phyloP scores from a whole-genome alignment of 2,113 vertebrate genomes.

The Antigone vipio region DNA sequence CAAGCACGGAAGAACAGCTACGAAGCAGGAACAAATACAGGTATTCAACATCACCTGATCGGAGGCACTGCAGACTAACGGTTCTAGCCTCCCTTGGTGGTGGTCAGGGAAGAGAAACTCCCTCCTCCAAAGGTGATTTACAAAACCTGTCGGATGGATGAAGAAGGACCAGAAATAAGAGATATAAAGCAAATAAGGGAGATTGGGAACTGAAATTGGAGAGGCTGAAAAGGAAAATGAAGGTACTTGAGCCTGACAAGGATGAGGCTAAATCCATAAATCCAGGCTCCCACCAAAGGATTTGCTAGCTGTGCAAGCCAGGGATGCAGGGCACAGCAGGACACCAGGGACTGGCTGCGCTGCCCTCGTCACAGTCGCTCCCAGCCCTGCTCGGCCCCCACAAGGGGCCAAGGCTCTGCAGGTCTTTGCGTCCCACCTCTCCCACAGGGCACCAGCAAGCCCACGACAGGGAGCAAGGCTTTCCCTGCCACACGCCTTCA shows the following conservation, averaged over 20 bases:
- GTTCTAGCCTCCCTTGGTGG: background rate
- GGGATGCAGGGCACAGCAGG: background rate
- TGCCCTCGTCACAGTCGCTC: background rate
- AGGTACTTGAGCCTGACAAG: background rate
- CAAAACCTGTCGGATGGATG: background rate
- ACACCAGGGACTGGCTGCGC: background rate
- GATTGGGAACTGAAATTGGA: background rate
- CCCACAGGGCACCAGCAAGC: background rate
- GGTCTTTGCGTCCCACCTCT: background rate
- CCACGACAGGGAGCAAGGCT: background rate
- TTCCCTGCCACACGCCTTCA: background rate
- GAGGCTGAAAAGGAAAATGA: background rate
- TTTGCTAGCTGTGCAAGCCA: background rate
- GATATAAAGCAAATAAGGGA: background rate
- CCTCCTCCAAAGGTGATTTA: background rate
- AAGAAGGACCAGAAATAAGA: background rate
- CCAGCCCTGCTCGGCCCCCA: background rate
- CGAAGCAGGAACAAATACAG: background rate
- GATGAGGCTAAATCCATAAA: background rate
- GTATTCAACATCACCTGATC: background rate
- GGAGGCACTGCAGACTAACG: background rate
- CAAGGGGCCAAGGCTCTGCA: background rate
- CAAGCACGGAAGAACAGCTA: background rate
- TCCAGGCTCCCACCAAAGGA: background rate
- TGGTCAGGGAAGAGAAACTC: background rate